Conservation (phyloP, 2,888 invertebrate species). For the Ernsta delagoae region DNA sequence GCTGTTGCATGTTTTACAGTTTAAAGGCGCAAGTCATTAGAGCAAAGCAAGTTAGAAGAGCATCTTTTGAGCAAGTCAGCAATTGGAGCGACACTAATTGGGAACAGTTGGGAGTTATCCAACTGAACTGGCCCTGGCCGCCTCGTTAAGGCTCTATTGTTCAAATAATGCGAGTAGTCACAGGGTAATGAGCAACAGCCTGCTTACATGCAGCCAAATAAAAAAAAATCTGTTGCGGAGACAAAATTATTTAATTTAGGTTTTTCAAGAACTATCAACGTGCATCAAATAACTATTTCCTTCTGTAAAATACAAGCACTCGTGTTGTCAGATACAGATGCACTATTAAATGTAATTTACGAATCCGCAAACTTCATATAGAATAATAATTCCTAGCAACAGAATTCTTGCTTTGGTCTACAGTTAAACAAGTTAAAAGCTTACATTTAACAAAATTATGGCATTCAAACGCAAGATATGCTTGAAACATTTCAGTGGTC, state of each 20-base stretch:
- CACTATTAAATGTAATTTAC: no score
- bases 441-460: no score
- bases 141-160: slow-evolving; percentile 8
- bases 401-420: no score
- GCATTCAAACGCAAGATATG: no score
- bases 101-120: slow-evolving; percentile 26
- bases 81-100: slow-evolving; percentile 32
- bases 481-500: not conserved
- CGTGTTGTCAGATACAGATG: no score
- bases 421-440: no score
- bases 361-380: no score
- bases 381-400: no score
- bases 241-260: no score
- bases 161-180: slow-evolving; percentile 1
- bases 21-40: slow-evolving; percentile 14
- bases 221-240: not conserved
- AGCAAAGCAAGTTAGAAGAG: slow-evolving; percentile 12
- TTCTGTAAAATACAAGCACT: no score
- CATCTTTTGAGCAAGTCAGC: slow-evolving; percentile 24
- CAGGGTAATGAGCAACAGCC: not conserved
- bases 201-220: not conserved
- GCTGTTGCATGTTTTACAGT: not conserved
- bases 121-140: slow-evolving; percentile 15
- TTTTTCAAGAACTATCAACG: no score
- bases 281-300: no score